These are phyloP conservation scores for Aurelia coerulea DNA, from an alignment of 30 jellyfish, hydroid and myxozoan species.

Conservation along the genomic window DNA sequence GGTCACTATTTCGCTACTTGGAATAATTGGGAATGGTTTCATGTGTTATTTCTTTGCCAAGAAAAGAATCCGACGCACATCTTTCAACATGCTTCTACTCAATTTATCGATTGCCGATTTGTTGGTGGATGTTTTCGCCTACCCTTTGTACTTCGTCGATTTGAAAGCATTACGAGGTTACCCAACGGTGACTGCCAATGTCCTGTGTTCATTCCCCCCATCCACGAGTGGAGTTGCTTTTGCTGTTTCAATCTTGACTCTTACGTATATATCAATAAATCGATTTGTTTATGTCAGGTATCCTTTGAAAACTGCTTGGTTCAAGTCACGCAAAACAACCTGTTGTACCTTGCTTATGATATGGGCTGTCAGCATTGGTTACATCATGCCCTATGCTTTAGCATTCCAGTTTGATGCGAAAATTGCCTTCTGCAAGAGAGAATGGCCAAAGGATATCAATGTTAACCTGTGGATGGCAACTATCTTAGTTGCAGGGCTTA, in stretches of 20 bases:
- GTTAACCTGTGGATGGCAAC: neutral
- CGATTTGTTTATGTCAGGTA: slow-evolving; percentile 35
- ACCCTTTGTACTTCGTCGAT: slow-evolving; percentile 47
- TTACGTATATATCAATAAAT: slow-evolving; percentile 42
- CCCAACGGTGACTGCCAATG: neutral
- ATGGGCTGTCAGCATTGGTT: slow-evolving; percentile 19
- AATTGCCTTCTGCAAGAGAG: slow-evolving; percentile 36
- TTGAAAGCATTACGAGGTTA: slow-evolving; percentile 16
- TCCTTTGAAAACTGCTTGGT: slow-evolving; percentile 46
- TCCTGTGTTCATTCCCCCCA: slow-evolving; percentile 77
- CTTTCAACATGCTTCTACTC: slow-evolving; percentile 54
- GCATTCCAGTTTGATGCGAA: slow-evolving; percentile 23
- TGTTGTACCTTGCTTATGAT: neutral
- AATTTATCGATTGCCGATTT: slow-evolving; percentile 48
- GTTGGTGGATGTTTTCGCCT: slow-evolving; percentile 47
- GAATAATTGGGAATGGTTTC: slow-evolving; percentile 53
- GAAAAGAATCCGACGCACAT: slow-evolving; percentile 8
- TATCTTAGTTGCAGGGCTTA: slow-evolving; percentile 1
- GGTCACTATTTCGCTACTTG: slow-evolving; percentile 19
- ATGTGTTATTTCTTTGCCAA: slow-evolving; percentile 45
- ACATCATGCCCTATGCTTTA: slow-evolving; percentile 25
- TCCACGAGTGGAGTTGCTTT: slow-evolving; percentile 66
- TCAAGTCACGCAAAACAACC: slow-evolving; percentile 36
- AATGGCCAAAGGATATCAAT: slow-evolving; percentile 46
- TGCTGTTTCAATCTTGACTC: slow-evolving; percentile 27